Base-by-base conservation (phyloP, 2,888 invertebrate species). In the Achlya flavicornis region DNA sequence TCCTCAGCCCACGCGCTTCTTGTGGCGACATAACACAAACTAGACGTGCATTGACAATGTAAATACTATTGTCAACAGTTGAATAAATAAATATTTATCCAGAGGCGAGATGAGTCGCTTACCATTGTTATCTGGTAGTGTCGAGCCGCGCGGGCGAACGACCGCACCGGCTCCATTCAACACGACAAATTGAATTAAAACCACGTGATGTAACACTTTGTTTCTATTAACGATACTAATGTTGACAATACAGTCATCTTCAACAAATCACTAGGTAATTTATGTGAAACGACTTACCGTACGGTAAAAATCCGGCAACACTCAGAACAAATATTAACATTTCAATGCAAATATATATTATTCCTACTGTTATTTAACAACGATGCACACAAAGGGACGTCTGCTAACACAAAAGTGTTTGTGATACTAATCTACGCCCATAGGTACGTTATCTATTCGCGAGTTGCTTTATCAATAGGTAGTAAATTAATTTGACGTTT, bases 1-100 rank as follows among this genome's bases (percentile, higher is more conserved):
- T 81, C 80, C 70, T 66, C 83, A 72, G 77, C 92, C 92, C 85
- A 92, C 91, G 88, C 90, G 76, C 75, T 68, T 74, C 70, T 72
- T 81, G 81, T 86, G 84, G 85, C 81, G 83, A 89, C 90, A 86
- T 80, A 79, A 81, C 84, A 81, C 84, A 60, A 60, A 60, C 19
- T 82, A 83, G 81, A 81, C 77, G 74, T 80, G 76, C 83, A 84
- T 84, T 89, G 81, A 89, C 89, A 89, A 92, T 93, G 92, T 92
- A 91, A 92, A 92, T 92, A 90, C 84, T 83, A 88, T 91, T 92
- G 92, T 92, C 92, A 91, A 92, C 92, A 88, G 80, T 75, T 78
- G 87, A 90, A 91, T 88, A 89, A 89, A 93, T 93, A 92, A 92
- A 92, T 93, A 92, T 92, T 93, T 91, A 92, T 90, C 84, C 85